These are phyloP conservation scores for Yasuhikotakia modesta DNA, from an alignment of 2,797 vertebrate genomes.

Conservation along the genomic window DNA sequence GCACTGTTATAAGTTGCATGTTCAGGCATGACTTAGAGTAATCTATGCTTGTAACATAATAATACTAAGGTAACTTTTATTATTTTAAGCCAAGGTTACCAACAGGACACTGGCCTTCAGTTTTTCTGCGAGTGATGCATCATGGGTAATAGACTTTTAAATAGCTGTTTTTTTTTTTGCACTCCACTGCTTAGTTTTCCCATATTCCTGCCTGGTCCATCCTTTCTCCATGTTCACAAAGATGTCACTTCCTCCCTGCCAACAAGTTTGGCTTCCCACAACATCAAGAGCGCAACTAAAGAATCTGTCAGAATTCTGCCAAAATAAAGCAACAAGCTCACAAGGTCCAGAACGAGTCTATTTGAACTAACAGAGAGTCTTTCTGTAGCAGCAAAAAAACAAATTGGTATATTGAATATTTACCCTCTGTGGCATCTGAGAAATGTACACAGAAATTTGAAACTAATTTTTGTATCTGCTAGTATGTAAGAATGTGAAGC, in stretches of 20 bases:
- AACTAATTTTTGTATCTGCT: slow-evolving; percentile 18
- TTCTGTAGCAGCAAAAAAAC: not conserved
- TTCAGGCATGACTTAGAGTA: not conserved
- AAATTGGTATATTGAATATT: not conserved
- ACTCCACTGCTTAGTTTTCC: not conserved
- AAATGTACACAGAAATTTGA: slow-evolving; percentile 30
- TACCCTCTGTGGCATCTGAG: slow-evolving; percentile 4
- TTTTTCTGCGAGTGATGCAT: slow-evolving; percentile 16
- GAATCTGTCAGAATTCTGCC: not conserved
- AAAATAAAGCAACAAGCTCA: not conserved
- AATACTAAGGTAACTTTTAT: not conserved
- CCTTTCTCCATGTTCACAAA: not conserved
- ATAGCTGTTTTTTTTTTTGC: not conserved
- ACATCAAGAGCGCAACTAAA: not conserved
- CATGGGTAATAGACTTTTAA: slow-evolving; percentile 30
- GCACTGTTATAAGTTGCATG: not conserved
- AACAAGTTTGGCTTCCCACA: slow-evolving; percentile 3
- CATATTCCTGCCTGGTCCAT: not conserved
- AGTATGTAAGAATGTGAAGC: slow-evolving; percentile 33
- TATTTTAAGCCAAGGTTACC: not conserved
- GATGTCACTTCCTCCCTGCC: slow-evolving; percentile 10
- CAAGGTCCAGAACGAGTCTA: not conserved
- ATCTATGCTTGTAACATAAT: not conserved
- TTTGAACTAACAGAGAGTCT: not conserved
- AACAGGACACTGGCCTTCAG: not conserved